Conservation (phyloP, 2,888 invertebrate species). For the Deladenus siricidicola region DNA sequence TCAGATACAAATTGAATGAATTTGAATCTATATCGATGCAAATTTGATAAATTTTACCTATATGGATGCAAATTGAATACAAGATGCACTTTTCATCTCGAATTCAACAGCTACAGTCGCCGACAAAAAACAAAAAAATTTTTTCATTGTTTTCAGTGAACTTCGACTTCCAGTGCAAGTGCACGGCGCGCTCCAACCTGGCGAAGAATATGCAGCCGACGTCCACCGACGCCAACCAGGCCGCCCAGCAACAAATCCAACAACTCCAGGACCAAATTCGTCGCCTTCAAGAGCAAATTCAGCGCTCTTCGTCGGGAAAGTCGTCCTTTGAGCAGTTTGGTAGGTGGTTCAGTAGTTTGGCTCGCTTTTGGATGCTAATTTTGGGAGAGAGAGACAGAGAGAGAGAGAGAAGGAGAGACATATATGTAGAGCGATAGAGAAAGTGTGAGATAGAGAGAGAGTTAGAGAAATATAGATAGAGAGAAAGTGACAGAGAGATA, state of each 20-base stretch:
- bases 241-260: constrained; percentile 49
- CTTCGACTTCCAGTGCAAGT: constrained; percentile 36
- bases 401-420: too few relatives aligned
- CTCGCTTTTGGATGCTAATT: too few relatives aligned
- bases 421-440: too few relatives aligned
- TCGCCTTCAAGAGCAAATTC: constrained; percentile 41
- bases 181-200: constrained; percentile 28
- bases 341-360: constrained; percentile 23
- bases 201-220: constrained; percentile 18
- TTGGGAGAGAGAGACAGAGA: too few relatives aligned
- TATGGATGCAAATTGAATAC: neutral
- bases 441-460: too few relatives aligned
- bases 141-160: constrained; percentile 22
- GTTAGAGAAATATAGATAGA: too few relatives aligned
- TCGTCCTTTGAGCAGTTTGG: constrained; percentile 46
- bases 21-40: too few relatives aligned
- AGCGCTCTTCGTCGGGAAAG: constrained; percentile 39
- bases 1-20: too few relatives aligned
- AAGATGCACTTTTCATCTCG: neutral
- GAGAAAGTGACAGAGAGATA: too few relatives aligned
- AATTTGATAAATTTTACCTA: too few relatives aligned
- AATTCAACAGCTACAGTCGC: neutral
- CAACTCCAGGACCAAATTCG: constrained; percentile 44
- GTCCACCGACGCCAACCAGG: constrained; percentile 40
- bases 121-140: neutral